Evolutionary conservation across 1,140 invertebrate species (phyloP).

Genomic region (Cydia amplana): DNA sequence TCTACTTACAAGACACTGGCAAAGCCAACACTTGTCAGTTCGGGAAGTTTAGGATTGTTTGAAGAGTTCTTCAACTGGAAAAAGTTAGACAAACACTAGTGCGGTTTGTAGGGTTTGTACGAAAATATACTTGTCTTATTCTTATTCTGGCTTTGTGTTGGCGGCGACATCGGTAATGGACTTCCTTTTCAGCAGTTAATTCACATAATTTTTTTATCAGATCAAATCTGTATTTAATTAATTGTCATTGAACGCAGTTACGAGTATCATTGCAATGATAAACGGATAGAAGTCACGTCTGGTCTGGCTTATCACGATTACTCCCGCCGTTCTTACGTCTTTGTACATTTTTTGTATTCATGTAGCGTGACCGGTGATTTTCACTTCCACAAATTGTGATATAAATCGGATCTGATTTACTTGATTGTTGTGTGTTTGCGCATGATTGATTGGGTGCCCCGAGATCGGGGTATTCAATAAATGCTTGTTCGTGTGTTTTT

Average conservation of each 20-base stretch:
- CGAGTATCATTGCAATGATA: neutral
- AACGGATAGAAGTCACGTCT: slow-evolving; percentile 8
- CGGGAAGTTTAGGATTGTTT: slow-evolving; percentile 10
- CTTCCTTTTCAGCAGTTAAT: neutral
- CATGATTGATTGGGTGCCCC: slow-evolving; percentile 7
- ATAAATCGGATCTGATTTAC: slow-evolving; percentile 16
- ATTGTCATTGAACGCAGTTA: neutral
- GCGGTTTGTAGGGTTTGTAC: slow-evolving; percentile 3
- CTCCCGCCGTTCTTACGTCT: neutral
- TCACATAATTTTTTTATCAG: too few species aligned
- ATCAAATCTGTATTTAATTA: neutral
- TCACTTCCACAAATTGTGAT: slow-evolving; percentile 27
- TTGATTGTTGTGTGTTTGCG: slow-evolving; percentile 25
- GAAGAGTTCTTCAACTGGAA: slow-evolving; percentile 15
- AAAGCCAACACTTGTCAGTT: slow-evolving; percentile 5
- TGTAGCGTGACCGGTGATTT: slow-evolving; percentile 24
- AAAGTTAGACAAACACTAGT: slow-evolving; percentile 11
- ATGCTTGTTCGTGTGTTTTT: slow-evolving; percentile 17
- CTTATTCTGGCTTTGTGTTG: neutral
- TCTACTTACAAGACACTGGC: slow-evolving; percentile 15
- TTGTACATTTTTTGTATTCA: slow-evolving; percentile 20
- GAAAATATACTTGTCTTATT: slow-evolving; percentile 10
- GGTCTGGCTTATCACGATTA: slow-evolving; percentile 12
- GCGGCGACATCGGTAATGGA: neutral
- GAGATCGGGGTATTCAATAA: slow-evolving; percentile 16